Conservation (phyloP, 1,140 invertebrate species). For the Centruroides sculpturatus region DNA sequence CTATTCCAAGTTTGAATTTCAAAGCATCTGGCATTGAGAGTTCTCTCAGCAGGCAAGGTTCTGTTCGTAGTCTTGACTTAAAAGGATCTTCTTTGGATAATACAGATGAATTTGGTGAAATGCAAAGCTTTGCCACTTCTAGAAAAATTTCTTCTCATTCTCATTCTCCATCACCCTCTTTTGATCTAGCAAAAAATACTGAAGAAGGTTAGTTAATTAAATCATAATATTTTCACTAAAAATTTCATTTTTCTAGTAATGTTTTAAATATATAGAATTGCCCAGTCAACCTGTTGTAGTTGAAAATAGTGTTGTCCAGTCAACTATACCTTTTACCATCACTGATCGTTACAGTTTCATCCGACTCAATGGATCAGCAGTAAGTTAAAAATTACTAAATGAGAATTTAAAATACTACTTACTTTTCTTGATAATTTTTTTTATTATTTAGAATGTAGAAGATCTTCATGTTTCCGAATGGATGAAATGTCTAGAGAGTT, state of each 20-base stretch:
- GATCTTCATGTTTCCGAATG: conserved; percentile 39
- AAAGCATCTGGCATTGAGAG: conserved; percentile 29
- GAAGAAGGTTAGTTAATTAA: background rate
- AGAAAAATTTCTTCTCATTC: background rate
- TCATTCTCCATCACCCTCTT: conserved; percentile 6
- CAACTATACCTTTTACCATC: no score
- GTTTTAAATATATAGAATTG: no score
- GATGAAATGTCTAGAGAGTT: conserved; percentile 42
- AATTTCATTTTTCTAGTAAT: no score
- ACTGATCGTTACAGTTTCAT: no score
- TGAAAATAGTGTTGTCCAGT: no score
- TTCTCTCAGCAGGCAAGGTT: conserved; percentile 32
- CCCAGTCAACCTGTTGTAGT: no score
- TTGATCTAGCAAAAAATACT: background rate
- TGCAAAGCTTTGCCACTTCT: background rate
- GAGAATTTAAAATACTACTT: no score
- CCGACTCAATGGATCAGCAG: no score
- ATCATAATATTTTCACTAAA: no score
- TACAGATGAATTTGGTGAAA: conserved; percentile 24
- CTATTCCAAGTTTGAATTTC: conserved; percentile 36
- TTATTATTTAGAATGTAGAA: conserved; percentile 1
- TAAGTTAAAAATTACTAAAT: no score
- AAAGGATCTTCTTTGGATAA: conserved; percentile 24
- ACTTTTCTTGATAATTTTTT: no score
- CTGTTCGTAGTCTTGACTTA: conserved; percentile 36